Conservation (phyloP, 2,797 vertebrate species). For the Morelia viridis region DNA sequence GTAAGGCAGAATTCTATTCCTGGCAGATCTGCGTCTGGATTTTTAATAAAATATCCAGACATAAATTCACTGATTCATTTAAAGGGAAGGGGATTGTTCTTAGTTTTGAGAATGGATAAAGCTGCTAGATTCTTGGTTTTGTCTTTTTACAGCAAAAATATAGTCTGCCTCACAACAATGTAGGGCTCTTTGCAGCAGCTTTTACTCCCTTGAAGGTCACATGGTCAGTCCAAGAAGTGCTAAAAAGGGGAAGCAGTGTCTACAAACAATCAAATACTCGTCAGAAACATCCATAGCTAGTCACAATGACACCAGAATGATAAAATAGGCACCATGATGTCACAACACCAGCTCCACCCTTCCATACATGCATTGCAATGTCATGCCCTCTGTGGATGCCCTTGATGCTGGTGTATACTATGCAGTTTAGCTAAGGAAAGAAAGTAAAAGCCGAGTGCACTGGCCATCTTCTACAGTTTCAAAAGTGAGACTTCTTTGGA, state of each 20-base stretch:
- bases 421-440: neutral
- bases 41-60: neutral
- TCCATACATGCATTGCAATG: neutral
- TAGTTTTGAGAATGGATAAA: neutral
- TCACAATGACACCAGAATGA: neutral
- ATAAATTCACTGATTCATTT: neutral
- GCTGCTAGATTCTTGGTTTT: neutral
- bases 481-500: neutral
- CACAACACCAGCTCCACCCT: neutral
- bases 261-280: neutral
- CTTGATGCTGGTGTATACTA: neutral
- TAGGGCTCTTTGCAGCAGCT: neutral
- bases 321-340: neutral
- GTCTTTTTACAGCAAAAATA: neutral
- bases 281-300: neutral
- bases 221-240: neutral
- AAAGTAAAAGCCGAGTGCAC: neutral
- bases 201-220: neutral
- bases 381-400: neutral
- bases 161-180: neutral
- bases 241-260: neutral
- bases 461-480: neutral
- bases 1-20: neutral
- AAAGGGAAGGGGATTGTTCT: neutral
- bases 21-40: neutral